Conservation (phyloP, 2,113 vertebrate genomes). For the Lepisosteus oculatus region DNA sequence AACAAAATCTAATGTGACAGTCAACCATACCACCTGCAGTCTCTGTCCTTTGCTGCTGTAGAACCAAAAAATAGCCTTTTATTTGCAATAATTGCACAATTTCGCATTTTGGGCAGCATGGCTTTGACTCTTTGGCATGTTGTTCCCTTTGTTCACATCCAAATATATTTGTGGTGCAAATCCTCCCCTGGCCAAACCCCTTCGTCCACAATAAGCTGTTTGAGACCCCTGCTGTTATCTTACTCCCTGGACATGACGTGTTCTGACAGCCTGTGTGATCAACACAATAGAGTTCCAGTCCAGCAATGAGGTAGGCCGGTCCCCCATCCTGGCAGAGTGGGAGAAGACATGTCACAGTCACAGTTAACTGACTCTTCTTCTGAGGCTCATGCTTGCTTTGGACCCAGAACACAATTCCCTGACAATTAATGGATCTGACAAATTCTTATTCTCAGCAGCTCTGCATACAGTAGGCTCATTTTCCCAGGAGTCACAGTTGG, state of each 20-base stretch:
- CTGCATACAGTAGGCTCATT: too few species aligned
- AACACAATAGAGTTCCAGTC: constrained; percentile 11
- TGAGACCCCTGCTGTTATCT: constrained; percentile 49
- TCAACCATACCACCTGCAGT: constrained; percentile 58
- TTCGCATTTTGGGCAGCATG: neutral
- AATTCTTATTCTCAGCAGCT: too few species aligned
- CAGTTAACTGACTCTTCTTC: neutral
- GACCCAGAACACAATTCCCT: too few species aligned
- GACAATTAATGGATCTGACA: too few species aligned
- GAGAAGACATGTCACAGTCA: neutral
- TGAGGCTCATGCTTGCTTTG: too few species aligned
- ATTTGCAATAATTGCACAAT: neutral
- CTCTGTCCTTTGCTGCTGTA: too few species aligned
- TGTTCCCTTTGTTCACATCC: constrained; percentile 51
- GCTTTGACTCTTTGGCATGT: constrained; percentile 3
- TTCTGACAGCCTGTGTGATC: constrained; percentile 48
- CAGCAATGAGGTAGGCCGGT: constrained; percentile 1
- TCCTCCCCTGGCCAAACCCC: constrained; percentile 21
- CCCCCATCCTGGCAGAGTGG: constrained; percentile 9
- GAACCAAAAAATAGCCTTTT: too few species aligned
- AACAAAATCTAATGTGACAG: constrained; percentile 55
- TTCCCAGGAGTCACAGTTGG: too few species aligned
- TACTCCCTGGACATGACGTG: constrained; percentile 56
- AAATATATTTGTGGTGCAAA: constrained; percentile 28
- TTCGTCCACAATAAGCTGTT: constrained; percentile 26